These are phyloP conservation scores for Dascillus cervinus DNA, from an alignment of 2,888 invertebrate genomes.

Conservation along the genomic window DNA sequence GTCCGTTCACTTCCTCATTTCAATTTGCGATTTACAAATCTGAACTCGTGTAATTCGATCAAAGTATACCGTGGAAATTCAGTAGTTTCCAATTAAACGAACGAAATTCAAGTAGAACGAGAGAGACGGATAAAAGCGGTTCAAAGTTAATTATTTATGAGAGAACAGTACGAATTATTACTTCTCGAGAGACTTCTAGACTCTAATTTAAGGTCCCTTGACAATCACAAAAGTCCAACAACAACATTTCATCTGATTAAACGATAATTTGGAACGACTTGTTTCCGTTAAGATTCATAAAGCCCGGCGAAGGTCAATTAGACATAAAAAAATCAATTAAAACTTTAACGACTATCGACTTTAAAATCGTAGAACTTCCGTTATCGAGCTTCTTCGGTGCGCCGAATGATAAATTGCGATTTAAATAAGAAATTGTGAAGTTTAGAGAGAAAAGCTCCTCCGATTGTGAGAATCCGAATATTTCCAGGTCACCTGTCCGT, in stretches of 20 bases:
- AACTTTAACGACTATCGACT: constrained; percentile 12
- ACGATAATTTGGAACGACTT: not conserved
- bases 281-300: too few relatives aligned
- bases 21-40: too few relatives aligned
- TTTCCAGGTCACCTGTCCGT: constrained; percentile 20
- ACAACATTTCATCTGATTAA: not conserved
- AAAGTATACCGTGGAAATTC: too few relatives aligned
- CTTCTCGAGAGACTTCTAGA: not conserved
- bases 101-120: not conserved
- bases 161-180: not conserved
- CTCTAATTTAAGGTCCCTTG: not conserved
- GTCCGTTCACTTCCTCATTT: too few relatives aligned
- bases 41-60: too few relatives aligned
- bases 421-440: constrained; percentile 6
- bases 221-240: constrained; percentile 2
- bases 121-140: not conserved
- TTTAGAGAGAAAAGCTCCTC: constrained; percentile 13
- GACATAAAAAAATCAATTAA: constrained; percentile 6
- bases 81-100: not conserved
- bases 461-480: constrained; percentile 14
- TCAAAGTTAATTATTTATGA: not conserved
- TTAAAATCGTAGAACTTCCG: constrained; percentile 14
- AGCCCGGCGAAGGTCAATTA: too few relatives aligned
- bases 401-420: constrained; percentile 14
- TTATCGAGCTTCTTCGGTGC: too few relatives aligned